Conservation (phyloP, 2,113 vertebrate species). For the Myotis brandtii region DNA sequence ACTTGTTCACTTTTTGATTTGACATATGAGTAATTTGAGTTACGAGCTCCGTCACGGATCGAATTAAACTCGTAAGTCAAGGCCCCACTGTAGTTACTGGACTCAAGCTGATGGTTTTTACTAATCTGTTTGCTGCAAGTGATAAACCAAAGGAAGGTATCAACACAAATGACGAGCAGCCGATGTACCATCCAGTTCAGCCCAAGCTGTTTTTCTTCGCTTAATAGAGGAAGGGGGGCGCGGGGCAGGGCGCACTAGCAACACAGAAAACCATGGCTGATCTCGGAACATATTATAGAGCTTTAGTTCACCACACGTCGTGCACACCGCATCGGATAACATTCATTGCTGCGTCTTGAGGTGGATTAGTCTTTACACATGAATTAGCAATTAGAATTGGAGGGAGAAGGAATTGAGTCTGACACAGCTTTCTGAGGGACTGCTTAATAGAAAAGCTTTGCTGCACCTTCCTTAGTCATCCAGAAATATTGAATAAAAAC, state of each 20-base stretch:
- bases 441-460: constrained; percentile 61
- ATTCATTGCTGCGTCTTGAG: constrained; percentile 63
- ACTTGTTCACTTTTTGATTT: no score
- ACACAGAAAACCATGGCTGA: constrained; percentile 42
- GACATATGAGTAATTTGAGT: no score
- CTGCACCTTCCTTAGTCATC: constrained; percentile 48
- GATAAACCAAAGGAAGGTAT: constrained; percentile 59
- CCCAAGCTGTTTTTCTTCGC: constrained; percentile 35
- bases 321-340: constrained; percentile 59
- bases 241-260: neutral
- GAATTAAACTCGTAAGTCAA: no score
- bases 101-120: constrained; percentile 68
- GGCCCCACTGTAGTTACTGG: constrained; percentile 2
- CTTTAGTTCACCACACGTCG: constrained; percentile 67
- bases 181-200: neutral
- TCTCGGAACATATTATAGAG: constrained; percentile 73
- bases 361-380: constrained; percentile 77
- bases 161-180: constrained; percentile 58
- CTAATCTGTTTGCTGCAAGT: constrained; percentile 65
- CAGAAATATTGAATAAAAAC: constrained; percentile 49
- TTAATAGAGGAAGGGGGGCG: constrained; percentile 50
- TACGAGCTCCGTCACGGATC: no score
- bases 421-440: constrained; percentile 48
- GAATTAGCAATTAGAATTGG: constrained; percentile 75
- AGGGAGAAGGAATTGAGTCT: constrained; percentile 43